Base-by-base conservation (phyloP, 2,113 vertebrate genomes). In the Pyxicephalus adspersus region DNA sequence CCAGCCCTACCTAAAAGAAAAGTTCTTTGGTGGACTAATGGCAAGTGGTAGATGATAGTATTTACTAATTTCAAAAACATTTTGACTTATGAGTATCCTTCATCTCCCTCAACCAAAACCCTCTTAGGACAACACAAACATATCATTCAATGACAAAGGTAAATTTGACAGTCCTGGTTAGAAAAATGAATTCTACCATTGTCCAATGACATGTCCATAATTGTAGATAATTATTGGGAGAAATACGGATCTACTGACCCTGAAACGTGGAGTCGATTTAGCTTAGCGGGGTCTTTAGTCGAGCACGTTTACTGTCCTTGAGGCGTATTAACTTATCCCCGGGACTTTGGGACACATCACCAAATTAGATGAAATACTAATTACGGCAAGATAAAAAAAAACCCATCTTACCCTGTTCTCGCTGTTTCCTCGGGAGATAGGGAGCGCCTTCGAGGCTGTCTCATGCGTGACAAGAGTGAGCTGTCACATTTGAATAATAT, bases 401-500 rank as follows among this genome's bases (percentile, higher is more conserved):
- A 87, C 58, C 85, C 80, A 86, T 84, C 86, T 83, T 76, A 82
- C 9, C 50, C 71, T 75, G 55, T 54, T 61, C 54, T 71, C 52
- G 45, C 55, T 11, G 52, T 58, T 75, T 38, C 60, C 86, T 83
- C 0, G 0, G 71, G 86, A 89, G 87, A 86, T 83, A 15, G 84
- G 76, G 78, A 84, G 84, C 86, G 84, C 86, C 89, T 88, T 45
- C 75, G 83, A 90, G 89, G 86, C 83, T 85, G 84, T 84, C 85
- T 88, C 85, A 72, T 0, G 0, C 86, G 87, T 79, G 87, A 91
- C 87, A 90, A 87, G 88, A 88, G 84, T 88, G 85, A 90, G 85
- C 88, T 87, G 83, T 87, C 84, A 87, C 86, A 88, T 88, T 88
- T 87, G 85, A 90, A 90, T 91, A 90, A 90, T 89, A 90, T 89